Conservation (phyloP, 2,113 vertebrate species). For the Oxyruncus cristatus region DNA sequence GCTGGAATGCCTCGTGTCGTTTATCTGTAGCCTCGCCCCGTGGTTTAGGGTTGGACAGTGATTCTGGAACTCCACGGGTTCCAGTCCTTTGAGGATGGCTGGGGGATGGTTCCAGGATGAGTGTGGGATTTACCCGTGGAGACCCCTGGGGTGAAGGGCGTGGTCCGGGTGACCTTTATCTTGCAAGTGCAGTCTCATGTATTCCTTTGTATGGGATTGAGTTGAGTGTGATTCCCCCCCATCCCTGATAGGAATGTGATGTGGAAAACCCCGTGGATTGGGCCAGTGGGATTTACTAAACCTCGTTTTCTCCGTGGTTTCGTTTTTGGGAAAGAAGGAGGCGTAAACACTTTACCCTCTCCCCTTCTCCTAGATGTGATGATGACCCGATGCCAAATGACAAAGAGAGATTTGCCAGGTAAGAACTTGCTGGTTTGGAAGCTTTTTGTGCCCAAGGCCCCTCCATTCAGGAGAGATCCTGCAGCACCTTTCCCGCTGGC, state of each 20-base stretch:
- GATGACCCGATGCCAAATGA: constrained; percentile 87
- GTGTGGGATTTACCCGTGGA: not conserved
- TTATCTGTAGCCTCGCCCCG: rapidly evolving
- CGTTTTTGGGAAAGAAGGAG: not conserved
- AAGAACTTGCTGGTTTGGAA: constrained; percentile 1
- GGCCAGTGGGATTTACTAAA: rapidly evolving
- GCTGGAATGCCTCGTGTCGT: not conserved
- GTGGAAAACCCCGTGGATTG: not conserved
- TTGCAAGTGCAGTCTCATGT: not conserved
- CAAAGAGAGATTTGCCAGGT: constrained; percentile 97
- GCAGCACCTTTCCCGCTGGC: not conserved
- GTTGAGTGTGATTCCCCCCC: rapidly evolving
- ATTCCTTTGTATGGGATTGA: not conserved
- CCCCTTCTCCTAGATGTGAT: constrained; percentile 80
- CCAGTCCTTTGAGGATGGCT: not conserved
- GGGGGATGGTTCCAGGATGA: rapidly evolving
- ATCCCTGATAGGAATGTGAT: not conserved
- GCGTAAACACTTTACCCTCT: not conserved
- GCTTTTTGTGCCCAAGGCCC: not conserved
- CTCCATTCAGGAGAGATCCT: rapidly evolving
- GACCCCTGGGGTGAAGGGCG: not conserved
- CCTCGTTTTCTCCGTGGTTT: rapidly evolving
- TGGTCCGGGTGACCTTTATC: not conserved
- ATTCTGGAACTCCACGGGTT: rapidly evolving
- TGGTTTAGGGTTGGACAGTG: not conserved